Percentiles rank a stretch among this genome's conserved stretches.
These are phyloP conservation scores for Torymus tubicola DNA, from an alignment of 2,888 invertebrate species.

Conservation along the genomic window DNA sequence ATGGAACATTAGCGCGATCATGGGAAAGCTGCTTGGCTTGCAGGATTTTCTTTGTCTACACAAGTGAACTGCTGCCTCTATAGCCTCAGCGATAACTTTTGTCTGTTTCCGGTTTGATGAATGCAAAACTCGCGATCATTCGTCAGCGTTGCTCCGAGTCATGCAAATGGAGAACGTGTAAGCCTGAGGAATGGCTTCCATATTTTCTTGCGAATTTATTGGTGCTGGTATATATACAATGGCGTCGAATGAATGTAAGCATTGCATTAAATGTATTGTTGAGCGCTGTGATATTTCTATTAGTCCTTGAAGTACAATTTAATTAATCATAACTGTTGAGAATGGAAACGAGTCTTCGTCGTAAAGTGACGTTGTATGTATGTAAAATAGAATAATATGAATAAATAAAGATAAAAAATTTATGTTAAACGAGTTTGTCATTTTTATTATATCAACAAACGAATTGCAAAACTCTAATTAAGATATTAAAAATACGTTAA, in stretches of 20 bases:
- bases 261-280: constrained; percentile 2
- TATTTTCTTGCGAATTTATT: constrained; percentile 2
- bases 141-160: background rate
- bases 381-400: no score
- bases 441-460: background rate
- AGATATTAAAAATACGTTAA: background rate
- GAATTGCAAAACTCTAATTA: background rate
- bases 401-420: no score
- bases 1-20: constrained; percentile 8
- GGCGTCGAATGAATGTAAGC: background rate
- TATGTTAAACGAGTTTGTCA: background rate
- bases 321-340: no score
- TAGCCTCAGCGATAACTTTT: background rate
- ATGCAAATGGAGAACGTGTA: constrained; percentile 12
- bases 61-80: background rate
- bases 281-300: background rate
- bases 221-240: no score
- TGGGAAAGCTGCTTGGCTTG: constrained; percentile 18
- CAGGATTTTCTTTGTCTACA: constrained; percentile 22
- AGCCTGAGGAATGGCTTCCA: background rate
- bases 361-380: no score
- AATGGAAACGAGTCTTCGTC: background rate
- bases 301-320: background rate
- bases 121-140: background rate
- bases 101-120: constrained; percentile 21